Evolutionary conservation across 2,888 invertebrate species (phyloP).

Genomic region (Amblyjoppa fuscipennis): DNA sequence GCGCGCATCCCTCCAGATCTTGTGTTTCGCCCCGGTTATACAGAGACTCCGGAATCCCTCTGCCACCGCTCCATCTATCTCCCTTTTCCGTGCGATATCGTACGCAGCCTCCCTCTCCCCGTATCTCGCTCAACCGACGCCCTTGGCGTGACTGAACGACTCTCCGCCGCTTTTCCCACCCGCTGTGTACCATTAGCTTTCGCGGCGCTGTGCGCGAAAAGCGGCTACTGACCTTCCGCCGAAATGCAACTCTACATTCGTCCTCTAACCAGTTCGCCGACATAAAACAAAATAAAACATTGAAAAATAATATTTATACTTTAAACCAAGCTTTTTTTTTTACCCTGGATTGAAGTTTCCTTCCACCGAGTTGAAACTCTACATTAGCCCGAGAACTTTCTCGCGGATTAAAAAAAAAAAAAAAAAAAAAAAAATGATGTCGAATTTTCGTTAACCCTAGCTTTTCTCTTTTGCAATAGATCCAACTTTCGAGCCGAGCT

Average conservation of each 20-base stretch:
- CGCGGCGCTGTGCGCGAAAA: conserved; percentile 30
- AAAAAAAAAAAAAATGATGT: neutral
- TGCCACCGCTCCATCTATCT: conserved; percentile 44
- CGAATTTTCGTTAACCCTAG: neutral
- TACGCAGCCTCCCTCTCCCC: conserved; percentile 33
- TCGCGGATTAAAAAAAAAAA: neutral
- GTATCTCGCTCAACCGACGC: conserved; percentile 60
- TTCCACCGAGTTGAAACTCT: conserved; percentile 21
- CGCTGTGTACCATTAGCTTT: conserved; percentile 50
- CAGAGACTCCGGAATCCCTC: conserved; percentile 25
- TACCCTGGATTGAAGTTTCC: neutral
- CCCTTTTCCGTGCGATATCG: conserved; percentile 57
- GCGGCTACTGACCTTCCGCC: conserved; percentile 31
- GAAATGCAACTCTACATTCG: conserved; percentile 19
- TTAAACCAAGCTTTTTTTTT: neutral
- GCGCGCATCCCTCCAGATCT: conserved; percentile 78
- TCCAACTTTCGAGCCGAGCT: neutral
- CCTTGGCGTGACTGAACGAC: conserved; percentile 23
- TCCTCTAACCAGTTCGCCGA: neutral
- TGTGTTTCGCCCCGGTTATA: conserved; percentile 75
- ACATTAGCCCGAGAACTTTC: neutral
- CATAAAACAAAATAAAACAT: neutral
- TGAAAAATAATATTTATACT: neutral
- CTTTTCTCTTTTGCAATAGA: neutral
- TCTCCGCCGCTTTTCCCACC: conserved; percentile 48